Conservation (phyloP, 2,888 invertebrate genomes). For the Oligia latruncula region DNA sequence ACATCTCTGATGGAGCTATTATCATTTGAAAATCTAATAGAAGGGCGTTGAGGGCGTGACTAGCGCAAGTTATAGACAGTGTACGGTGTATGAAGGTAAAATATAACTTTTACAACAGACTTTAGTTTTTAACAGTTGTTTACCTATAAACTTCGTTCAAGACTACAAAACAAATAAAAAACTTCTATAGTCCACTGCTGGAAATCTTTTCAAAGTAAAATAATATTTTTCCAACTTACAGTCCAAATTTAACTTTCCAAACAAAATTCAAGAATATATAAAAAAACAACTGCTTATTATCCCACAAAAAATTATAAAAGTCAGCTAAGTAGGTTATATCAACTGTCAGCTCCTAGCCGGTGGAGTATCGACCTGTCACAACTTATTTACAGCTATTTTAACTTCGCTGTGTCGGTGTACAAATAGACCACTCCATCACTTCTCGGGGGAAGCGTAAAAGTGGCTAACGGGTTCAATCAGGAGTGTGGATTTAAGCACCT, state of each 20-base stretch:
- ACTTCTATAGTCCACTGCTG: not conserved
- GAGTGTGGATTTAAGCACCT: slow-evolving; percentile 2
- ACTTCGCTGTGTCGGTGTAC: slow-evolving; percentile 35
- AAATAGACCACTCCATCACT: slow-evolving; percentile 49
- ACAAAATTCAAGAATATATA: slow-evolving; percentile 15
- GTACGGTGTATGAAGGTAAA: not conserved
- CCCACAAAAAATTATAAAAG: slow-evolving; percentile 32
- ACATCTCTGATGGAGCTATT: not conserved
- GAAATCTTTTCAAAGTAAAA: slow-evolving; percentile 19
- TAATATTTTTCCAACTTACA: not conserved
- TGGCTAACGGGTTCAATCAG: slow-evolving; percentile 37
- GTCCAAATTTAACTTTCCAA: slow-evolving; percentile 2
- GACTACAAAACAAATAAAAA: slow-evolving; percentile 1
- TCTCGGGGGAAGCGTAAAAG: slow-evolving; percentile 45
- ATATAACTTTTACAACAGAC: not conserved
- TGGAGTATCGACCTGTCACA: slow-evolving; percentile 49
- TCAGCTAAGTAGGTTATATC: slow-evolving; percentile 20
- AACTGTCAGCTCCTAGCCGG: slow-evolving; percentile 5
- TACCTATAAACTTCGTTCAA: slow-evolving; percentile 18
- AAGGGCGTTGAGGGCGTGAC: not conserved
- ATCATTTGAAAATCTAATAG: not conserved
- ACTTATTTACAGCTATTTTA: slow-evolving; percentile 58
- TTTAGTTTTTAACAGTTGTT: slow-evolving; percentile 17
- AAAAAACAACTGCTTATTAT: slow-evolving; percentile 21
- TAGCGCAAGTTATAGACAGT: not conserved